Evolutionary conservation across 1,140 invertebrate species (phyloP), one percentile per base, ranked within the genome.

Genomic region (Drosophila kepulauana): DNA sequence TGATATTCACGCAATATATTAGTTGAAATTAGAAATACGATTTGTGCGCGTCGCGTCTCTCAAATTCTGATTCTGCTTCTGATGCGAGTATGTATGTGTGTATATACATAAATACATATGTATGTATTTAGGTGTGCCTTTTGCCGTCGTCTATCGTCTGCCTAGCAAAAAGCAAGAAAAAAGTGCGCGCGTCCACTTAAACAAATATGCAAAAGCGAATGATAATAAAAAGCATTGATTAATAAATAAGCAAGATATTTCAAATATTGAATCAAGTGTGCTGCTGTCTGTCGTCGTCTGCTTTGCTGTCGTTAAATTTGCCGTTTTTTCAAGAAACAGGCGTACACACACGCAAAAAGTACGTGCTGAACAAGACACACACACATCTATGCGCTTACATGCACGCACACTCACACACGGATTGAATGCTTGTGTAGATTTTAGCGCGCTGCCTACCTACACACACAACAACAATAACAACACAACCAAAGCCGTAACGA

Each of bases 211-310:
- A 38, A 85, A 85, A 54, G 62, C 28, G 25, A 38, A 65, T 59
- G 20, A 45, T 49, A 65, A 58, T 58, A 51, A 65, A 51, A 65
- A 51, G 51, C 48, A 73, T 63, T 70, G 62, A 35, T 58, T 48
- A 66, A 54, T 62, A 78, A 77, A 66, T 52, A 43, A 52, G 46
- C 48, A 62, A 63, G 43, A 54, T 54, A 43, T 38, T 70, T 58
- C 20, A 61, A 71, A 68, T 85, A 86, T 85, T 86, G 58, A 85
- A 75, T 80, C 73, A 88, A 87, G 80, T 82, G 77, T 71, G 35
- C 38, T 59, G 64, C 8, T 38, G 35, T 38, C 6, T 33, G 20
- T 25, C 48, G 67, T 49, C 54, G 20, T 20, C 20, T 33, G 30
- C 7, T n/a, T 52, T 57, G 63, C 45, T 43, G 49, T 46, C 48